A percentile compares a stretch with the other conserved stretches of the same genome.
Evolutionary conservation across 2,113 vertebrate species (phyloP).

Genomic region (Gadus chalcogrammus): DNA sequence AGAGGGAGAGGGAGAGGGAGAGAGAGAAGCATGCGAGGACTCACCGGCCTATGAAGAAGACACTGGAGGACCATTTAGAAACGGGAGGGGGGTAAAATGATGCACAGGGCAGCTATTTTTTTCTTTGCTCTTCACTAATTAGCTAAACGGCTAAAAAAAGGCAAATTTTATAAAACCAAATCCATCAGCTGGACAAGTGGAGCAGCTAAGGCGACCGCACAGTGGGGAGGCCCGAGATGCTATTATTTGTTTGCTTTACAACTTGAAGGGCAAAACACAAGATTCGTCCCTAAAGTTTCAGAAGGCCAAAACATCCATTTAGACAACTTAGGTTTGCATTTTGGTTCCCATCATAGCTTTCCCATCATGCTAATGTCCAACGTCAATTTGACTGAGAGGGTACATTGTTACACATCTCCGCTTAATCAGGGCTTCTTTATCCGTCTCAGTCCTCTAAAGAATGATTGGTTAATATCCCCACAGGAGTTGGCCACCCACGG

Average conservation of each 20-base stretch:
- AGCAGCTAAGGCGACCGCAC: constrained; percentile 71
- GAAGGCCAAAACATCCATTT: constrained; percentile 1
- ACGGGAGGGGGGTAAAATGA: constrained; percentile 45
- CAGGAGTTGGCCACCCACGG: constrained; percentile 17
- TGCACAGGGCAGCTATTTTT: constrained; percentile 34
- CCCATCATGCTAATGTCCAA: background rate
- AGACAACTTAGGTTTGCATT: constrained; percentile 1
- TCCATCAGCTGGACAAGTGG: constrained; percentile 78
- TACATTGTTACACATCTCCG: constrained; percentile 4
- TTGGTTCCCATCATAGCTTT: constrained; percentile 23
- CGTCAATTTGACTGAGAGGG: background rate
- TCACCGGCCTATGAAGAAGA: constrained; percentile 59
- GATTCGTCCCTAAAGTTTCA: constrained; percentile 47
- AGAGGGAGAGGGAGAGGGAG: constrained; percentile 60
- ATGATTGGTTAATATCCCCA: constrained; percentile 31
- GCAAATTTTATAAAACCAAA: constrained; percentile 67
- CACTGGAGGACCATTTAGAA: constrained; percentile 49
- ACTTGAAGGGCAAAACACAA: constrained; percentile 68
- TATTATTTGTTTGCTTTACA: constrained; percentile 69
- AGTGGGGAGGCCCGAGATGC: constrained; percentile 47
- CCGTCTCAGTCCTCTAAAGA: constrained; percentile 13
- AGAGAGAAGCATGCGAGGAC: constrained; percentile 66
- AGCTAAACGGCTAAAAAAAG: constrained; percentile 71
- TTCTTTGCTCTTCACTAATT: constrained; percentile 54
- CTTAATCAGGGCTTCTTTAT: constrained; percentile 10